Evolutionary conservation across 2,888 invertebrate species (phyloP).

Genomic region (Epistrophe grossulariae): DNA sequence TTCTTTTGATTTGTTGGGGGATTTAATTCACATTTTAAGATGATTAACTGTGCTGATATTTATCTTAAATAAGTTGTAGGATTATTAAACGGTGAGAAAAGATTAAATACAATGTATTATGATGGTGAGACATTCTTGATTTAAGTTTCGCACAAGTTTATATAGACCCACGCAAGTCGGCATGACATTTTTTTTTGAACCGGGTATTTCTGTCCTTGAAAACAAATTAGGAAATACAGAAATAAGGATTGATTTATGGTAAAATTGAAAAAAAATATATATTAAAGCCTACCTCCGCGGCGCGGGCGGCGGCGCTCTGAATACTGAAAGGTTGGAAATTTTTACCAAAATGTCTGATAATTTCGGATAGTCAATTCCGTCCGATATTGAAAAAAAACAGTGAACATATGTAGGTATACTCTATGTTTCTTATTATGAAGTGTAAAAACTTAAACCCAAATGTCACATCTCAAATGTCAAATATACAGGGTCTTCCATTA

Average conservation of each 20-base stretch:
- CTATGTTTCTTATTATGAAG: too few species aligned
- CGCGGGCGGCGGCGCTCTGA: too few species aligned
- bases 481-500: too few species aligned
- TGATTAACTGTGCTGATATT: conserved; percentile 30
- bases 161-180: background rate
- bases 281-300: too few species aligned
- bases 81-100: conserved; percentile 32
- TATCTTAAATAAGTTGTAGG: conserved; percentile 34
- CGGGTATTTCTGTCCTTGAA: background rate
- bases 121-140: conserved; percentile 1
- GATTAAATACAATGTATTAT: conserved; percentile 1
- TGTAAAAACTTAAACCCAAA: too few species aligned
- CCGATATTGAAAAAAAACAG: too few species aligned
- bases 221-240: background rate
- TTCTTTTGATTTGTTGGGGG: background rate
- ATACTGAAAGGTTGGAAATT: too few species aligned
- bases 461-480: too few species aligned
- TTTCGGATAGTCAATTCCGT: too few species aligned
- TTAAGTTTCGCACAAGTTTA: background rate
- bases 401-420: too few species aligned
- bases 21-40: conserved; percentile 10
- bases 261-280: too few species aligned
- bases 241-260: background rate
- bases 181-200: background rate
- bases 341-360: too few species aligned